These are phyloP conservation scores for Habropoda laboriosa DNA, from an alignment of 1,140 invertebrate genomes.

Conservation along the genomic window DNA sequence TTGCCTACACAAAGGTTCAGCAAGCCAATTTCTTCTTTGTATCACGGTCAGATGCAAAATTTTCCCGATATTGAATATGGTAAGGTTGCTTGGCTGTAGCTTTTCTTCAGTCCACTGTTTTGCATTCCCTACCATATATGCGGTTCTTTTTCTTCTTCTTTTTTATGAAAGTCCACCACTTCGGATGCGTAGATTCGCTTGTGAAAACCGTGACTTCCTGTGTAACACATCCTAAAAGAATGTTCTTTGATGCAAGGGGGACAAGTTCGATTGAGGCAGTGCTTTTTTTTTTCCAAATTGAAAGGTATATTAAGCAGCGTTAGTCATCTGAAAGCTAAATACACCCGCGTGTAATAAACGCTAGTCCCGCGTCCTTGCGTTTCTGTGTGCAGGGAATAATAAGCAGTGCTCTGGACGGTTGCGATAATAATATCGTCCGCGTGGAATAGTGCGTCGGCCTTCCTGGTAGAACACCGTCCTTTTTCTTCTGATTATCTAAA, in stretches of 20 bases:
- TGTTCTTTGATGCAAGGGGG: not conserved
- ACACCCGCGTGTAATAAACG: slow-evolving; percentile 5
- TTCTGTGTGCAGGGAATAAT: slow-evolving; percentile 36
- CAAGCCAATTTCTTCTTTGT: too few species aligned
- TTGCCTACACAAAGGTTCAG: too few species aligned
- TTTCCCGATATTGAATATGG: too few species aligned
- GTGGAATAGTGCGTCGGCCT: slow-evolving; percentile 49
- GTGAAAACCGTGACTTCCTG: too few species aligned
- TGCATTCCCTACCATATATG: too few species aligned
- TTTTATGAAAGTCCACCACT: too few species aligned
- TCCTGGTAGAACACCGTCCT: slow-evolving; percentile 56
- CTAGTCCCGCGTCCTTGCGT: slow-evolving; percentile 51
- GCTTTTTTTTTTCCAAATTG: not conserved
- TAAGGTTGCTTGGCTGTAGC: too few species aligned
- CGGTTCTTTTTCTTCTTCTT: too few species aligned
- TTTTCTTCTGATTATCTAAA: slow-evolving; percentile 64
- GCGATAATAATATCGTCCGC: slow-evolving; percentile 61
- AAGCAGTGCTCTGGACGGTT: slow-evolving; percentile 24
- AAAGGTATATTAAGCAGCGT: not conserved
- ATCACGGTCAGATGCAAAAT: too few species aligned
- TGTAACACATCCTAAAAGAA: too few species aligned
- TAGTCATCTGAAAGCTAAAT: not conserved
- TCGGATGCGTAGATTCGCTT: too few species aligned
- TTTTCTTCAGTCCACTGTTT: too few species aligned
- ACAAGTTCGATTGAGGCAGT: not conserved